A percentile compares a stretch with the other conserved stretches of the same genome.
These are phyloP conservation scores for Tichodroma muraria DNA, from an alignment of 2,113 vertebrate genomes.

Conservation along the genomic window DNA sequence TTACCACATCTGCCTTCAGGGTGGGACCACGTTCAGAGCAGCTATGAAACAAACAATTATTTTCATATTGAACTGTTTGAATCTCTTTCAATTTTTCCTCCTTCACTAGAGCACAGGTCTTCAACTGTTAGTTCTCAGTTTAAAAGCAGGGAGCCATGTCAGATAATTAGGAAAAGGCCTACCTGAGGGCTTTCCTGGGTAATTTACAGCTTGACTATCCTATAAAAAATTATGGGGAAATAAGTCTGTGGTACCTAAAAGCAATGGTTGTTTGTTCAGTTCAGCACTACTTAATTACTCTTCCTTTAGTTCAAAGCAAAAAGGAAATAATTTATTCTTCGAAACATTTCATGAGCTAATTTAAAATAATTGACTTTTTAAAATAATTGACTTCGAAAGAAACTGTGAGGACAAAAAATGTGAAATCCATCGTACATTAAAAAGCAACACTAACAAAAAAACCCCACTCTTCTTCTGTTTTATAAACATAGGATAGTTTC, in stretches of 20 bases:
- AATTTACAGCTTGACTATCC: conserved; percentile 18
- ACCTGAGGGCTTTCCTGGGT: conserved; percentile 1
- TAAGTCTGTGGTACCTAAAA: background rate
- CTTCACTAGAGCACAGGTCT: background rate
- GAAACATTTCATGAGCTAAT: background rate
- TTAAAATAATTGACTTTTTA: conserved; percentile 33
- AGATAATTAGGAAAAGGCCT: background rate
- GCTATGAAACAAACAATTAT: background rate
- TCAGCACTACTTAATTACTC: conserved; percentile 21
- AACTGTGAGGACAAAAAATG: background rate
- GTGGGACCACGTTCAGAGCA: background rate
- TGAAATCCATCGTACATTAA: background rate
- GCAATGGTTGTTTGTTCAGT: conserved; percentile 31
- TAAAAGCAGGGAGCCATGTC: background rate
- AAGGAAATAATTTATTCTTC: conserved; percentile 4
- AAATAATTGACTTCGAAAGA: conserved; percentile 26
- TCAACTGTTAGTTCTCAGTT: background rate
- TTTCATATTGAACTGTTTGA: background rate
- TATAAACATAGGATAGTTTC: background rate
- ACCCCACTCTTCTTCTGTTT: background rate
- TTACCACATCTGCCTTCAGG: background rate
- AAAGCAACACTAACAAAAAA: background rate
- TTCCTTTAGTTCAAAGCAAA: conserved; percentile 35
- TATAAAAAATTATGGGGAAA: conserved; percentile 2
- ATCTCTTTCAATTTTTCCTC: background rate